Evolutionary conservation across 2,888 invertebrate species (phyloP).

Genomic region (Pammene aurita): DNA sequence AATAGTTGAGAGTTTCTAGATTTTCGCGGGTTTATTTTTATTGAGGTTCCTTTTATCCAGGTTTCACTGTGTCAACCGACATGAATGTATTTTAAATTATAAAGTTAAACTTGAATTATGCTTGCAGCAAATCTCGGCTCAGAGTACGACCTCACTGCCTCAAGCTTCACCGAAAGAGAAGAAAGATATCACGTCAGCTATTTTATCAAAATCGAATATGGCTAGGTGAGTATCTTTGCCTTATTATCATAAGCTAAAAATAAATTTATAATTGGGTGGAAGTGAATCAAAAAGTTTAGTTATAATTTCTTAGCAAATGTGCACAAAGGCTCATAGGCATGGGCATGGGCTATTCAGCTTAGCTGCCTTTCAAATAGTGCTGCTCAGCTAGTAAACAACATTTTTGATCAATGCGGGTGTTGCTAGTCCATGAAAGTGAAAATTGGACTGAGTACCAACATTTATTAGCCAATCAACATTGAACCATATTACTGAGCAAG

Average conservation of each 20-base stretch:
- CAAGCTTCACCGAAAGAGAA: conserved; percentile 83
- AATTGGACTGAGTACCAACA: too few species aligned
- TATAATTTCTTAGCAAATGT: too few species aligned
- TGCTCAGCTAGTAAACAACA: too few species aligned
- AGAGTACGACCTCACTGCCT: conserved; percentile 73
- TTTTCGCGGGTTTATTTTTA: not conserved
- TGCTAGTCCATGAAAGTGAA: too few species aligned
- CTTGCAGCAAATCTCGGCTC: conserved; percentile 80
- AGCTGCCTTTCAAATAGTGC: too few species aligned
- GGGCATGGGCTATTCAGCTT: too few species aligned
- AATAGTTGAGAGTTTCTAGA: not conserved
- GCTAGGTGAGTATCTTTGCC: conserved; percentile 86
- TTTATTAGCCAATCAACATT: too few species aligned
- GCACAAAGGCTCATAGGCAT: too few species aligned
- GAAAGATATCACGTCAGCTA: conserved; percentile 85
- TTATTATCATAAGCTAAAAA: not conserved
- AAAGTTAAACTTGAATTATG: not conserved
- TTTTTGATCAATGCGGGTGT: too few species aligned
- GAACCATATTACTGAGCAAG: too few species aligned
- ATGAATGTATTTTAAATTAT: not conserved
- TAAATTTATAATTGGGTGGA: too few species aligned
- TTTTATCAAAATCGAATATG: conserved; percentile 89
- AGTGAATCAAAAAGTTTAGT: too few species aligned
- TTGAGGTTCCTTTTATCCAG: not conserved
- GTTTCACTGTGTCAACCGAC: not conserved